Conservation (phyloP, 2,888 invertebrate species). For the Drosophila hamatofila region DNA sequence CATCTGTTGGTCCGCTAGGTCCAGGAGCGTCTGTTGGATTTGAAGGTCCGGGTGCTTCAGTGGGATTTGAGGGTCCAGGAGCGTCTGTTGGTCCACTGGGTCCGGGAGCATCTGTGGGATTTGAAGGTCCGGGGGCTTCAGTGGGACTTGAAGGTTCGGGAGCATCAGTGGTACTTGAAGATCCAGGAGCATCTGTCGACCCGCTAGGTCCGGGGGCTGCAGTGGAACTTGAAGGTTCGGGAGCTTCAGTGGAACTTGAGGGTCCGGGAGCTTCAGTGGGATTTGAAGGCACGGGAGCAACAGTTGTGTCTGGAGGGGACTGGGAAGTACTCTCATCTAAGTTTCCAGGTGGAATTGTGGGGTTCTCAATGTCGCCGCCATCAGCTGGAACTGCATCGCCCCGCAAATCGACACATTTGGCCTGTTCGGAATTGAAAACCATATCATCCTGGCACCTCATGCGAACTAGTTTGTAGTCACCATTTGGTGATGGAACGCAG, state of each 20-base stretch:
- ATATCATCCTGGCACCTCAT: conserved; percentile 57
- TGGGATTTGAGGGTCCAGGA: not conserved
- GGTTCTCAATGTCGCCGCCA: conserved; percentile 63
- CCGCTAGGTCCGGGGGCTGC: not conserved
- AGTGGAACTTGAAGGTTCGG: not conserved
- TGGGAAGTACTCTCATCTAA: conserved; percentile 17
- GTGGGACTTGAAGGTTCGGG: not conserved
- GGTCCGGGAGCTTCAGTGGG: conserved; percentile 10
- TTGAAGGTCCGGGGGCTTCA: not conserved
- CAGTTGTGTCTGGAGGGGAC: not conserved
- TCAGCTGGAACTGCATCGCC: conserved; percentile 27
- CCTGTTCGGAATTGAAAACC: conserved; percentile 46
- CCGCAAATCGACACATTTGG: conserved; percentile 46
- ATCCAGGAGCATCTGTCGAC: no score
- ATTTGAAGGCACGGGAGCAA: not conserved
- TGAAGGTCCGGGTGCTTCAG: not conserved
- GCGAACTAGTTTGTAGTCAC: conserved; percentile 48
- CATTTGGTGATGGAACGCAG: conserved; percentile 53
- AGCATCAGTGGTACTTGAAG: accelerated
- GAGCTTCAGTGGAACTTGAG: not conserved
- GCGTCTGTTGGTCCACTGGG: not conserved
- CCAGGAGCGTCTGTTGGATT: not conserved
- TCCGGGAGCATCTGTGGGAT: not conserved
- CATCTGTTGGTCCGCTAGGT: not conserved
- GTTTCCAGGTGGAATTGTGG: conserved; percentile 55